Percentiles rank a stretch among this genome's conserved stretches.
These are phyloP conservation scores for Parauchenoglanis punctatus DNA, from an alignment of 2,797 vertebrate genomes.

Conservation along the genomic window DNA sequence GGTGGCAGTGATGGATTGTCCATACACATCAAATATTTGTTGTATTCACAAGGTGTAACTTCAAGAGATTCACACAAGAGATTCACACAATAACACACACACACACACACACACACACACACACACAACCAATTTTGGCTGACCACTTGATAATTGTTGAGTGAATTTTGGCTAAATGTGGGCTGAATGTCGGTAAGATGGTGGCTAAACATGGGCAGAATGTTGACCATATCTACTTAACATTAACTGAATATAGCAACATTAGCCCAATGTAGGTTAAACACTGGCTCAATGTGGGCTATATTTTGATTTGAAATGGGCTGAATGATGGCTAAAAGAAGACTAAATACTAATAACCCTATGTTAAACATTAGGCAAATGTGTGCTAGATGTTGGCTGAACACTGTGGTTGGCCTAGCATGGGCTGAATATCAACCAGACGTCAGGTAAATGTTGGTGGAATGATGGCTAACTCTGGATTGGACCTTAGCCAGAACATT, in stretches of 20 bases:
- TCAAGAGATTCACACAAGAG: neutral
- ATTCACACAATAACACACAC: neutral
- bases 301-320: neutral
- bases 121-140: neutral
- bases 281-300: neutral
- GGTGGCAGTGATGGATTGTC: neutral
- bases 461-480: neutral
- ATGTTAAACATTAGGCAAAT: neutral
- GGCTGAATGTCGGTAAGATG: neutral
- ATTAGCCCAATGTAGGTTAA: neutral
- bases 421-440: neutral
- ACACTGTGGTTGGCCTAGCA: neutral
- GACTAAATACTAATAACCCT: conserved; percentile 8
- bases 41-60: conserved; percentile 11
- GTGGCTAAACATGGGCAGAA: neutral
- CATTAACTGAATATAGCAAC: neutral
- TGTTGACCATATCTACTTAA: neutral
- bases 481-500: neutral
- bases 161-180: neutral
- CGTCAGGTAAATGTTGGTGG: neutral
- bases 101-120: conserved; percentile 1
- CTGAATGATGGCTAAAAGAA: neutral
- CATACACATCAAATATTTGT: neutral
- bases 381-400: neutral
- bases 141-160: too few relatives aligned